These are phyloP conservation scores for Phytoseiulus persimilis DNA, from an alignment of 2,888 invertebrate genomes.

Conservation along the genomic window DNA sequence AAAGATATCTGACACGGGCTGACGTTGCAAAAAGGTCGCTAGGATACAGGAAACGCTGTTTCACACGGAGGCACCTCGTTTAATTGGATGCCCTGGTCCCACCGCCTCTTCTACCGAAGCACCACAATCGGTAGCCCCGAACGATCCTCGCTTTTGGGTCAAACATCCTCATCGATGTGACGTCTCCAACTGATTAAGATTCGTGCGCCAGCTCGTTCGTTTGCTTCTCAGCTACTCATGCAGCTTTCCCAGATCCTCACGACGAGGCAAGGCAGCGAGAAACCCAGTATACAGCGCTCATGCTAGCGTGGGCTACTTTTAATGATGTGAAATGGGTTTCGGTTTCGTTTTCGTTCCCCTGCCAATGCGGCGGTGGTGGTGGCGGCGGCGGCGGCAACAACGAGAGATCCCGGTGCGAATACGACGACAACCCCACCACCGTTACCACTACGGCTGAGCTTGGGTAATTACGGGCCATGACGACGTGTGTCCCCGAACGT, in stretches of 20 bases:
- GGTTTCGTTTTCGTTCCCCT: neutral
- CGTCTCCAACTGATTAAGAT: neutral
- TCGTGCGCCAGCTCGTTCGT: neutral
- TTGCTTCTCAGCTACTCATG: neutral
- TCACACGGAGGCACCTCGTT: neutral
- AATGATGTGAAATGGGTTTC: neutral
- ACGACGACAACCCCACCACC: neutral
- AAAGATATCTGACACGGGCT: neutral
- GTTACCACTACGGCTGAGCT: neutral
- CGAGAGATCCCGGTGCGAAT: neutral
- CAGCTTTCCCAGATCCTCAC: neutral
- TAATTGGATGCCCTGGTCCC: neutral
- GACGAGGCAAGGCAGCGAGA: neutral
- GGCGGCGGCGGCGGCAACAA: neutral
- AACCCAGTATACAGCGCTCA: neutral
- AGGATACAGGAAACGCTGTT: neutral
- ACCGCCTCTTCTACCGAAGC: neutral
- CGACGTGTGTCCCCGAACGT: neutral
- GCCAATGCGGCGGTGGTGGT: neutral
- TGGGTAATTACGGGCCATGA: neutral
- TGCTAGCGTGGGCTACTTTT: neutral
- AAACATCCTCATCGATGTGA: neutral
- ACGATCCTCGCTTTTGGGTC: neutral
- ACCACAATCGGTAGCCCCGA: neutral
- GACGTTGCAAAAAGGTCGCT: neutral